These are phyloP conservation scores for Nomia melanderi DNA, from an alignment of 1,140 invertebrate species.

Conservation along the genomic window DNA sequence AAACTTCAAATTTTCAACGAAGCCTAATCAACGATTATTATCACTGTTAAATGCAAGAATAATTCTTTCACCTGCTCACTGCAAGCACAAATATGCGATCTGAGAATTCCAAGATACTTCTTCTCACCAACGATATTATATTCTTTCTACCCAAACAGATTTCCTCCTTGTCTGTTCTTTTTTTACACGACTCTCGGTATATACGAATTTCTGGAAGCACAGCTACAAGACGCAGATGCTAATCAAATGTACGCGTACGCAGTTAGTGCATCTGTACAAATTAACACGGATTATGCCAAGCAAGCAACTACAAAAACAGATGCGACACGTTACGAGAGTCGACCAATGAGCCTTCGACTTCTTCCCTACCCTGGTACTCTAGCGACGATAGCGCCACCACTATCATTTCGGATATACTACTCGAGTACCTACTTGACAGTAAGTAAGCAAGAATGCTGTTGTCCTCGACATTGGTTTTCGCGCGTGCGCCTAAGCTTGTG, in stretches of 20 bases:
- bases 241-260: background rate
- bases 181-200: background rate
- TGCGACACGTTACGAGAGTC: background rate
- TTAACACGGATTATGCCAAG: slow-evolving; percentile 14
- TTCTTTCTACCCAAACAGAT: background rate
- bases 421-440: background rate
- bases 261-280: background rate
- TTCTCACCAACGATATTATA: background rate
- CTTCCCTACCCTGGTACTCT: background rate
- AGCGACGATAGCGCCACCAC: background rate
- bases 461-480: background rate
- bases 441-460: background rate
- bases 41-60: background rate
- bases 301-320: background rate
- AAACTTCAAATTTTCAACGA: background rate
- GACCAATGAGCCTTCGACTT: background rate
- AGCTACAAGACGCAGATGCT: background rate
- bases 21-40: background rate
- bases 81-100: background rate
- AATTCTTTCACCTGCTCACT: background rate
- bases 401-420: background rate
- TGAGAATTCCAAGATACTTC: background rate
- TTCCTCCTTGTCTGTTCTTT: no score
- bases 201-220: background rate
- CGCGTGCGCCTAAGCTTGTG: background rate